phyloP scores from a whole-genome alignment of 1,140 invertebrate species.

The Diuraphis noxia region DNA sequence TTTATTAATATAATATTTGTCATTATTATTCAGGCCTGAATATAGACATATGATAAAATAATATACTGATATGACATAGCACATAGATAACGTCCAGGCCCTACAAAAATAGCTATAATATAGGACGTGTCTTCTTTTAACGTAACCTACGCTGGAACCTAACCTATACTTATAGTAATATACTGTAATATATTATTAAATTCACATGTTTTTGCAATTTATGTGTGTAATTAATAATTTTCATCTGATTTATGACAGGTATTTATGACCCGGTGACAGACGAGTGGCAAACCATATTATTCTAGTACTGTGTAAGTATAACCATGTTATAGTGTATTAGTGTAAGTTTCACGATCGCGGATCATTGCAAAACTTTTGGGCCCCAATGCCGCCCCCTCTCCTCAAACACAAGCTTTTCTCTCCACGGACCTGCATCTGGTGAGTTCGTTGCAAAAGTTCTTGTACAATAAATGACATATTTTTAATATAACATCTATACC shows the following conservation, averaged over 20 bases:
- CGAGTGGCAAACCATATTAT: neutral
- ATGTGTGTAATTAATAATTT: neutral
- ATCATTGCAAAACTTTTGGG: neutral
- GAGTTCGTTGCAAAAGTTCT: neutral
- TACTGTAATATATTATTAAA: neutral
- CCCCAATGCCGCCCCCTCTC: neutral
- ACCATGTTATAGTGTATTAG: no score
- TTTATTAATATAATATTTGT: no score
- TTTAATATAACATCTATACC: neutral
- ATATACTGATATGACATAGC: no score
- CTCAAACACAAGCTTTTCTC: neutral
- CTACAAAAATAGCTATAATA: no score
- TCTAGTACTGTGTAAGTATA: no score
- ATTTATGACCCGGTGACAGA: neutral
- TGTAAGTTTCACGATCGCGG: neutral
- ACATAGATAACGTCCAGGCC: no score
- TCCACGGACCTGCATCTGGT: neutral
- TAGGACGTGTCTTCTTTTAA: no score
- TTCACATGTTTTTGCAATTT: neutral
- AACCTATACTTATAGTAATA: neutral
- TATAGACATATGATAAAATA: no score
- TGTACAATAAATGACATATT: conserved; percentile 5
- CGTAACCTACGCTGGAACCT: neutral
- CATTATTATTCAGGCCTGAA: no score
- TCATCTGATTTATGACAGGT: neutral